These are phyloP conservation scores for Nebria ingens DNA, from an alignment of 1,140 invertebrate genomes.

Conservation along the genomic window DNA sequence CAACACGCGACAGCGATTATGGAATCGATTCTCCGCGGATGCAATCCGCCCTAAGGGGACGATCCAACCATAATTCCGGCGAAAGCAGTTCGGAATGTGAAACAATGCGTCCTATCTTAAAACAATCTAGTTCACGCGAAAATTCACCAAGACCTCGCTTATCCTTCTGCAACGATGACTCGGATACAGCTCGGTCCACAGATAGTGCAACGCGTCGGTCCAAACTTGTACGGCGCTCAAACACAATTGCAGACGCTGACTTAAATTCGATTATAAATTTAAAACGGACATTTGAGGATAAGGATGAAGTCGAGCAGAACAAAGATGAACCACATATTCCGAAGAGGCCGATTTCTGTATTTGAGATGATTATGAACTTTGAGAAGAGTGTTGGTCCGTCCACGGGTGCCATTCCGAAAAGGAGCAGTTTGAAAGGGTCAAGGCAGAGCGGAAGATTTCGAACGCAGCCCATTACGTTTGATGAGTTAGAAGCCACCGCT, in stretches of 20 bases:
- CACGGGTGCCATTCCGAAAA: slow-evolving; percentile 35
- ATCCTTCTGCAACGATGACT: slow-evolving; percentile 42
- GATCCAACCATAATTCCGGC: neutral
- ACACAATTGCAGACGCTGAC: neutral
- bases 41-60: neutral
- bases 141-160: slow-evolving; percentile 43
- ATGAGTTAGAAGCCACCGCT: slow-evolving; percentile 45
- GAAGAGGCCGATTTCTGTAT: slow-evolving; percentile 27
- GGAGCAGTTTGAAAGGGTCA: slow-evolving; percentile 35
- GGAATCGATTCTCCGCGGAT: slow-evolving; percentile 11
- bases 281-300: neutral
- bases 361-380: slow-evolving; percentile 27
- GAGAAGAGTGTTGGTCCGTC: slow-evolving; percentile 22
- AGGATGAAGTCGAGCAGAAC: neutral
- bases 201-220: neutral
- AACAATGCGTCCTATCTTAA: slow-evolving; percentile 43
- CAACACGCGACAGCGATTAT: neutral
- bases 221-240: neutral
- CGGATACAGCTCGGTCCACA: neutral
- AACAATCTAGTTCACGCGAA: slow-evolving; percentile 42
- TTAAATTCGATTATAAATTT: neutral
- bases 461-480: slow-evolving; percentile 55
- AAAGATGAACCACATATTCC: slow-evolving; percentile 2
- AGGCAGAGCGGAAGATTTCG: slow-evolving; percentile 44
- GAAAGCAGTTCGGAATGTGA: slow-evolving; percentile 39